A percentile compares a stretch with the other conserved stretches of the same genome.
Evolutionary conservation across 1,140 invertebrate genomes (phyloP).

Genomic region (Neomicropteryx cornuta): DNA sequence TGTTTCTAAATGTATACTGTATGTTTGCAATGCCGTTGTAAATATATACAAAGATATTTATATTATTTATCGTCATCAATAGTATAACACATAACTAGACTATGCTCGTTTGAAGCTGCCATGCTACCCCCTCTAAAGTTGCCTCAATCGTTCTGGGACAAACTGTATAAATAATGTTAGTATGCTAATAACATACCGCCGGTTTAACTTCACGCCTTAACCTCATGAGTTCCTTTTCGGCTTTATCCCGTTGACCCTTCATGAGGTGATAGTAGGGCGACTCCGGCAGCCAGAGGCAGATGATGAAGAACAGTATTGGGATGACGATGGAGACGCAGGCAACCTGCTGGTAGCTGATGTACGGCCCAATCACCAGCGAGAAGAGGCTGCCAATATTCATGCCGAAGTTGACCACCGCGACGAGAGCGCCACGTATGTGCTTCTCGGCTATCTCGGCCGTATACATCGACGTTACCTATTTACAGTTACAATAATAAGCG

Average conservation of each 20-base stretch:
- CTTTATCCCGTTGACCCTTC: constrained; percentile 15
- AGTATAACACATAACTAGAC: no score
- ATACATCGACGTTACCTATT: constrained; percentile 35
- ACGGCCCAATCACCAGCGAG: constrained; percentile 38
- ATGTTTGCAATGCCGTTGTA: no score
- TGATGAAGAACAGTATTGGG: constrained; percentile 29
- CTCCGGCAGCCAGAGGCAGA: constrained; percentile 39
- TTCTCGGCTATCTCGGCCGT: constrained; percentile 43
- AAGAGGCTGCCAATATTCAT: constrained; percentile 43
- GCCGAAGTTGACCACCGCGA: constrained; percentile 35
- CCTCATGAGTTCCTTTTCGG: constrained; percentile 18
- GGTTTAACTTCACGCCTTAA: constrained; percentile 16
- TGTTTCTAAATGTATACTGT: no score
- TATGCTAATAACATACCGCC: neutral
- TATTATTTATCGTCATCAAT: no score
- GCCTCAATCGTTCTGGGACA: neutral
- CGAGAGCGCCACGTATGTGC: constrained; percentile 38
- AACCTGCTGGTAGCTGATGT: constrained; percentile 33
- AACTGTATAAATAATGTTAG: neutral
- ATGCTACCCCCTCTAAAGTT: no score
- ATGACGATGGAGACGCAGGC: constrained; percentile 36
- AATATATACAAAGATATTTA: no score
- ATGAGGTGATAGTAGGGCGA: constrained; percentile 30
- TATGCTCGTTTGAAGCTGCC: no score
- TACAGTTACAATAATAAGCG: neutral